These are phyloP conservation scores for Sarotherodon lohbergeri DNA, from an alignment of 2,113 vertebrate genomes.

Conservation along the genomic window DNA sequence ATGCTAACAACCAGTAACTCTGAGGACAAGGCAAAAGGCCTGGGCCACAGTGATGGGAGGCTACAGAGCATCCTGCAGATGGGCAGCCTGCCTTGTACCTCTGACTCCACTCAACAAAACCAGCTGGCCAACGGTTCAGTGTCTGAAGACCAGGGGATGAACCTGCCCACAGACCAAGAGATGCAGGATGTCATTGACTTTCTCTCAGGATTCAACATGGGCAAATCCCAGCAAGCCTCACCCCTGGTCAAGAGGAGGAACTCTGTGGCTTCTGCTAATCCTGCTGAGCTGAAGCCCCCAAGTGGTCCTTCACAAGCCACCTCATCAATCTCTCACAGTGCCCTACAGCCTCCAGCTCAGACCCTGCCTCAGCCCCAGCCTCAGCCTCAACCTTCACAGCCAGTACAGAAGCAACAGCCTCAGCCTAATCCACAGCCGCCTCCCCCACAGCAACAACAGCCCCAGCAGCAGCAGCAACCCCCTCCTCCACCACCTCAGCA, in stretches of 20 bases:
- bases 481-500: constrained; percentile 65
- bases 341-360: constrained; percentile 78
- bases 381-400: constrained; percentile 46
- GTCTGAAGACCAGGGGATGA: constrained; percentile 93
- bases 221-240: constrained; percentile 95
- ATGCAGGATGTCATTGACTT: constrained; percentile 99
- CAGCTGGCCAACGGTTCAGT: constrained; percentile 82
- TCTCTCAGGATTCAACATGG: constrained; percentile 98
- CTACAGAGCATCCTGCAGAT: constrained; percentile 85
- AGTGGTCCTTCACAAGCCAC: constrained; percentile 74
- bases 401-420: constrained; percentile 23
- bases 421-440: constrained; percentile 70
- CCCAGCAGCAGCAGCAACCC: constrained; percentile 54
- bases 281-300: constrained; percentile 83
- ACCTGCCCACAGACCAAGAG: constrained; percentile 96
- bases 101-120: constrained; percentile 64
- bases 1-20: constrained; percentile 74
- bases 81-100: constrained; percentile 74
- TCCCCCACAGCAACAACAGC: constrained; percentile 68
- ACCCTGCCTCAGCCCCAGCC: constrained; percentile 58
- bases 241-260: constrained; percentile 90
- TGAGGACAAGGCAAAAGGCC: constrained; percentile 85
- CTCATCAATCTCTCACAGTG: constrained; percentile 74
- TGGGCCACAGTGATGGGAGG: constrained; percentile 71
- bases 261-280: constrained; percentile 83